Base-by-base conservation (phyloP, 2,113 vertebrate genomes). In the Poecilia latipinna region DNA sequence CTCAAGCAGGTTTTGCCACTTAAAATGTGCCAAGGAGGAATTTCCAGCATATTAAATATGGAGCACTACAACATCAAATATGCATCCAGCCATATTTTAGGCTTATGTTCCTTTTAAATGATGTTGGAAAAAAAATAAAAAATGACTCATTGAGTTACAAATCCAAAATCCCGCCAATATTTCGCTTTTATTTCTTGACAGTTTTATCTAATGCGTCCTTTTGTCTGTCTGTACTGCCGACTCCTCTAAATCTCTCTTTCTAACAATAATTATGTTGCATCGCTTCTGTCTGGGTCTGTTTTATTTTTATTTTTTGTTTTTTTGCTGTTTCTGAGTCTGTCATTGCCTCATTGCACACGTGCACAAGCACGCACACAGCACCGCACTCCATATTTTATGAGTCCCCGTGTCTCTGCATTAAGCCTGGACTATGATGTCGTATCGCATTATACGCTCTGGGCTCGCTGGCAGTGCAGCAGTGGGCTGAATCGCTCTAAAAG, bases 341-440 rank as follows among this genome's bases (percentile, higher is more conserved):
- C 62, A 65, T 67, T 70, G 44, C 57, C 70, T 78, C 68, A 74
- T 66, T 57, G 44, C 33, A 51, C 72, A 61, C 57, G 32, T 44
- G 77, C 74, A 70, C 77, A 82, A 61, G 44, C 65, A 60, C 71
- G 70, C 77, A 77, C 79, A 73, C 65, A 73, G 67, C 80, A 78
- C 61, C 70, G 66, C 65, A 68, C 78, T 93, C 83, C 90, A 94
- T 93, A 92, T 93, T 91, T 93, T 80, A 93, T 91, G 82, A 92
- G 87, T 83, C 80, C 81, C 65, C 82, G 75, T 92, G 91, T 91
- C 82, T 90, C 80, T 90, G 92, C 87, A 91, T 93, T 93, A 91
- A 90, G 88, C 86, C 35, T 39, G 78, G 78, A 79, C 86, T 88
- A 89, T 90, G 83, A 91, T 90, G 93, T 92, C 92, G 82, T 90